These are phyloP conservation scores for Myanophis thanlyinensis DNA, from an alignment of 2,113 vertebrate species.

Conservation along the genomic window DNA sequence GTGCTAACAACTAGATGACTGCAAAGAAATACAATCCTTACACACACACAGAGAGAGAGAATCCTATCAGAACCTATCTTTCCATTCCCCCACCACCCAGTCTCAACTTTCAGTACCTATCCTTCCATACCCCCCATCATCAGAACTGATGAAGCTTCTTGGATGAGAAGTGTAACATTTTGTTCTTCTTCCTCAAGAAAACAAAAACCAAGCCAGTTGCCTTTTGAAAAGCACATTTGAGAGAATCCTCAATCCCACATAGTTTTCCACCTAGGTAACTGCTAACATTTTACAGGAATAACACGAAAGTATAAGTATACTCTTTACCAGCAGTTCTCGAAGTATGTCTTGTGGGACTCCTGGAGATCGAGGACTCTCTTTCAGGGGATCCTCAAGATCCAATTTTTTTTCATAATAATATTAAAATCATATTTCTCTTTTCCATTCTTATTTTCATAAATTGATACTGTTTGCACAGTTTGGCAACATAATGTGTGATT, in stretches of 20 bases:
- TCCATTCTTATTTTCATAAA: not conserved
- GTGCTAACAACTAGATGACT: too few species aligned
- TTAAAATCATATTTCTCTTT: not conserved
- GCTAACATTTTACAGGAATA: not conserved
- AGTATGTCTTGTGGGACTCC: not conserved
- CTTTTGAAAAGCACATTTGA: too few species aligned
- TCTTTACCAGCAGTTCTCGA: not conserved
- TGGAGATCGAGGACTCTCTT: not conserved
- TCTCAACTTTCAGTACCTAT: too few species aligned
- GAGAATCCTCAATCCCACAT: not conserved
- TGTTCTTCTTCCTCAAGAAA: too few species aligned
- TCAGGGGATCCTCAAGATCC: not conserved
- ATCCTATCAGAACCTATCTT: not conserved
- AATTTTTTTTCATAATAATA: not conserved
- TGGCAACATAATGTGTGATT: not conserved
- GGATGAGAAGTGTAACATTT: too few species aligned
- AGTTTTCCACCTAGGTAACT: not conserved
- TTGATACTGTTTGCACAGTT: not conserved
- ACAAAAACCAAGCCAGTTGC: too few species aligned
- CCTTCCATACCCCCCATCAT: too few species aligned
- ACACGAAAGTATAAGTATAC: not conserved
- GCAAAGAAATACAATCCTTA: not conserved
- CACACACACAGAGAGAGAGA: too few species aligned
- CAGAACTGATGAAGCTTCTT: too few species aligned
- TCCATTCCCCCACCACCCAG: too few species aligned